Conservation (phyloP, 2,113 vertebrate genomes). For the Indri indri region DNA sequence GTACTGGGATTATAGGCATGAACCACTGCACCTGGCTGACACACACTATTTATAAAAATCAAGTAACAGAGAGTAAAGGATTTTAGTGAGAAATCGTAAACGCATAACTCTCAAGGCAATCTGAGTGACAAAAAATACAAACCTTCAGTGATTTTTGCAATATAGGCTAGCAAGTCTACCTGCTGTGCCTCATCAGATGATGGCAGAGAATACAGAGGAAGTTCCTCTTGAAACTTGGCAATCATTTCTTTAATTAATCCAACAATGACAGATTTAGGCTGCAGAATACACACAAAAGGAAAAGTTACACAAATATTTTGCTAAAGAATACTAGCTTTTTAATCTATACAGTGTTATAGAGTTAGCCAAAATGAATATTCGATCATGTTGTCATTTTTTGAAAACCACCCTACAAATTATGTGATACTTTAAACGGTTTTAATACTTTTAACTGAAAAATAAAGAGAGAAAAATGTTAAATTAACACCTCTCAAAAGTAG, state of each 20-base stretch:
- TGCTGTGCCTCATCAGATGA: slow-evolving; percentile 85
- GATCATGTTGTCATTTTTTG: neutral
- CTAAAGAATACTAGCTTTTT: slow-evolving; percentile 24
- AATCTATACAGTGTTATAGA: neutral
- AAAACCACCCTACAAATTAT: slow-evolving; percentile 4
- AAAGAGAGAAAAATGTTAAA: slow-evolving; percentile 22
- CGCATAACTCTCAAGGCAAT: neutral
- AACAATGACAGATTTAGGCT: slow-evolving; percentile 93
- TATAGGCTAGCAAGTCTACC: slow-evolving; percentile 89
- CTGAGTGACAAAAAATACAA: slow-evolving; percentile 30
- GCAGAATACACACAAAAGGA: slow-evolving; percentile 69
- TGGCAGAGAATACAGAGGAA: slow-evolving; percentile 89
- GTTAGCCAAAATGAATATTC: neutral
- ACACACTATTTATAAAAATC: neutral
- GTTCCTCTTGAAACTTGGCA: slow-evolving; percentile 94
- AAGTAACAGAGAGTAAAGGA: neutral
- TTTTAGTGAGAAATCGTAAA: neutral
- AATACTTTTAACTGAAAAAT: slow-evolving; percentile 12
- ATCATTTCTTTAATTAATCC: slow-evolving; percentile 94
- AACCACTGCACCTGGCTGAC: no score
- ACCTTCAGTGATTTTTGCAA: slow-evolving; percentile 92
- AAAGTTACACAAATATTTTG: slow-evolving; percentile 1
- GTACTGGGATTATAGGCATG: no score
- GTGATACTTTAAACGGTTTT: neutral
- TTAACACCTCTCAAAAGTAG: neutral